Base-by-base conservation (phyloP, 1,140 invertebrate genomes). In the Theocolax elegans region DNA sequence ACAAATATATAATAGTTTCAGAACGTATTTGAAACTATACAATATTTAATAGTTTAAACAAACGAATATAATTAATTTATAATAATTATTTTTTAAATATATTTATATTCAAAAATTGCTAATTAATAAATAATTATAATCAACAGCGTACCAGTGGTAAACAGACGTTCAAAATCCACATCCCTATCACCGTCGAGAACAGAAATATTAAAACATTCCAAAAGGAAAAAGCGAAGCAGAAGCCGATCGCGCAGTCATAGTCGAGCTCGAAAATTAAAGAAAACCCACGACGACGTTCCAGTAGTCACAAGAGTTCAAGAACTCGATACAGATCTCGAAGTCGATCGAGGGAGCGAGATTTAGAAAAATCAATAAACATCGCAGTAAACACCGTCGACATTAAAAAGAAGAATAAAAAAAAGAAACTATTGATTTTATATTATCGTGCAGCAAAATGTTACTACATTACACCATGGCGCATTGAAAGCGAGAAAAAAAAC, bases 251-350 rank as follows among this genome's bases (percentile, higher is more conserved):
- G 85, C 35, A 89, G 87, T 69, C 83, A 86, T 59, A 82, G 84
- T 64, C 77, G 87, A 58, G 86, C 87, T 10, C 78, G 86, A 6
- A 88, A 87, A 72, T 62, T 79, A 6, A 86, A 86, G 67, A 86
- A 82, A 65, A 83, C 74, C n/a, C 83, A 68, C 85, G 81, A 51
- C 77, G 76, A 59, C 74, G 80, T 77, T 87, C 80, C 27, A 84
- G 87, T 40, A 85, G 83, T 65, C 87, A 88, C 63, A 89, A 89
- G 76, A 81, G 84, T 31, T 87, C 87, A 21, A 77, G 81, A 23
- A 87, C 82, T 68, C 85, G 87, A 64, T 88, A 88, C 29, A 83
- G 87, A 72, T 88, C 87, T 2, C 81, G 87, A 54, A 88, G 87
- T 75, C 81, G 87, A 74, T 86, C 86, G 15, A 85, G 87, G 31